Evolutionary conservation across 2,113 vertebrate genomes (phyloP), one percentile per base, ranked within the genome.

Genomic region (Budorcas taxicolor): DNA sequence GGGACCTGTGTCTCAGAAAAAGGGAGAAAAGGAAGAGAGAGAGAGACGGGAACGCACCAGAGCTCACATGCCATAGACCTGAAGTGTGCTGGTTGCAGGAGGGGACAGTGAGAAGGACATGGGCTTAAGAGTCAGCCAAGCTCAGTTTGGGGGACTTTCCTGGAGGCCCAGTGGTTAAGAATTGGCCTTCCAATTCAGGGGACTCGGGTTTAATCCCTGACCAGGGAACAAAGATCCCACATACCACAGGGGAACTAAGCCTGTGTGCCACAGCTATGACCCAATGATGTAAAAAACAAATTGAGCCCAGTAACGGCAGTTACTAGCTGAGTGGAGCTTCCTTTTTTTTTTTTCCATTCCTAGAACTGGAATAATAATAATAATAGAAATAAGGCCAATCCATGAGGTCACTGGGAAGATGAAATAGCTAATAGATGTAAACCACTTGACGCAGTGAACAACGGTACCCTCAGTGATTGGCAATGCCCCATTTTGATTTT

Each of bases 1-100:
- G 50, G 33, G 19, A 36, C 21, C 55, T 84, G 45, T 71, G 53
- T 33, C 62, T 87, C 50, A 27, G 52, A 40, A 13, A 3, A 1
- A 8, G 16, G 4, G 6, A 23, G 33, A 0, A 0, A 2, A n/a
- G 7, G 16, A 31, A 10, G 36, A 14, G 40, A 58, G 36, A 40
- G 40, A 6, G 50, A n/a, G 53, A 47, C 19, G 67, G 45, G 87
- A 78, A n/a, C 16, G 9, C 5, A 47, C 15, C 29, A 12, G 40
- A 50, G 36, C 1, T 25, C 25, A 45, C 10, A n/a, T 50, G 83
- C 89, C 78, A n/a, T 1, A 43, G 84, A 10, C 29, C 2, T 3
- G 64, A 40, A 25, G 17, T 3, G 29, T 9, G 52, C 85, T 60
- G 57, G n/a, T 2, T 45, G 15, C 15, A 84, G 45, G 11, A 17